Base-by-base conservation (phyloP, 2,797 vertebrate genomes). In the Ciconia nigra region DNA sequence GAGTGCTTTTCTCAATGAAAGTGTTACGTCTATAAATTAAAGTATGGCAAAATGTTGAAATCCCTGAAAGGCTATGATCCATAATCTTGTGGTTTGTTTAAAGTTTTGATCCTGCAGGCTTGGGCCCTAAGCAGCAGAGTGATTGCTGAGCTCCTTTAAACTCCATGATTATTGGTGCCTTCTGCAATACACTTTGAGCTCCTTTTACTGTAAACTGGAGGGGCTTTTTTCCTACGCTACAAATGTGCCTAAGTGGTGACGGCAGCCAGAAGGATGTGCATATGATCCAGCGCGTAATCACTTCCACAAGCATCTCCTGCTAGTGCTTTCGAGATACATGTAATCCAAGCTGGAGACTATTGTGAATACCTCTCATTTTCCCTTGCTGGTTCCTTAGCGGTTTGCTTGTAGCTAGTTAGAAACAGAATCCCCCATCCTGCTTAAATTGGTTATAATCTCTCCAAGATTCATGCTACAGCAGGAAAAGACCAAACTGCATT, bases 381-480 rank as follows among this genome's bases (percentile, higher is more conserved):
- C 63, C 55, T 89, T 29, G 72, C 72, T 80, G 57, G 22, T 47
- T 94, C 66, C 67, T 55, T 57, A 70, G 46, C 1, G 11, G 76
- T 73, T 94, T 76, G 46, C 72, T 79, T 76, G 63, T 71, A 96
- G 84, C 58, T 85, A 90, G 86, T 87, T 82, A 96, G 95, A 93
- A 97, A 93, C 78, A 93, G 76, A 96, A 87, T 81, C 81, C 61
- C 80, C 41, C 47, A 15, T 58, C 49, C 79, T 82, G 52, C 67
- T 93, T 84, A 86, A 89, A 89, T 86, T 84, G 62, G 71, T 94
- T 95, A 90, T 88, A 92, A 96, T 96, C 78, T 95, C 59, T 94
- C 93, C 69, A 93, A 88, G 84, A 86, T 92, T 91, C 19, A 2
- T 65, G 46, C 89, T 78, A 33, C 19, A 54, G 76, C 77, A 82